Percentiles rank a stretch among this genome's conserved stretches.
These are phyloP conservation scores for Goniozus legneri DNA, from an alignment of 1,140 invertebrate genomes.

Conservation along the genomic window DNA sequence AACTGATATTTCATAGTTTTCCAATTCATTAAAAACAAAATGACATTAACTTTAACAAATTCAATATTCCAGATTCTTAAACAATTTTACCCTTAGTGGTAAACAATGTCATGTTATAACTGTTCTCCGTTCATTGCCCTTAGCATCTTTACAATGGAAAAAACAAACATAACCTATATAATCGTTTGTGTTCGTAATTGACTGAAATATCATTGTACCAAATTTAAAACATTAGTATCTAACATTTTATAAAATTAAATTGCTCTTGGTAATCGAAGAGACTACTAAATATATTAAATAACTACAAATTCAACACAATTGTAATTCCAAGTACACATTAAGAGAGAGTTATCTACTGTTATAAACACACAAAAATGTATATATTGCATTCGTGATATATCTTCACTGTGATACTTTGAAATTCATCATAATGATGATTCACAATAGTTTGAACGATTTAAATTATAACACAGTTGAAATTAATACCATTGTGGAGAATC, in stretches of 20 bases:
- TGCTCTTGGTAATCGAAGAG: neutral
- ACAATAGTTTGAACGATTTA: neutral
- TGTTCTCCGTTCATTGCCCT: conserved; percentile 22
- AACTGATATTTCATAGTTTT: too few species aligned
- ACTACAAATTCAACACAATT: conserved; percentile 42
- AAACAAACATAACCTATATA: conserved; percentile 40
- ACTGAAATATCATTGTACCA: too few species aligned
- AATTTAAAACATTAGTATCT: too few species aligned
- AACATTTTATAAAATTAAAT: neutral
- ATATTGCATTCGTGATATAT: neutral
- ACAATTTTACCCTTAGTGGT: neutral
- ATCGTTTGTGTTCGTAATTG: conserved; percentile 12
- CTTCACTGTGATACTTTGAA: neutral
- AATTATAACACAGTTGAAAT: neutral
- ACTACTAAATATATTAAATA: conserved; percentile 22
- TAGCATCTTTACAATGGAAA: conserved; percentile 20
- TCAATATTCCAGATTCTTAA: neutral
- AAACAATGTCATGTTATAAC: conserved; percentile 21
- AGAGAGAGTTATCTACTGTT: conserved; percentile 21
- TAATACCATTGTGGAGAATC: neutral
- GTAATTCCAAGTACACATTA: conserved; percentile 28
- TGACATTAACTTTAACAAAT: too few species aligned
- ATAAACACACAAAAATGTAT: conserved; percentile 28
- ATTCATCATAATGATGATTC: too few species aligned
- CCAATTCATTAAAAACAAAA: too few species aligned